Base-by-base conservation (phyloP, 2,888 invertebrate genomes). In the Aphidius colemani region DNA sequence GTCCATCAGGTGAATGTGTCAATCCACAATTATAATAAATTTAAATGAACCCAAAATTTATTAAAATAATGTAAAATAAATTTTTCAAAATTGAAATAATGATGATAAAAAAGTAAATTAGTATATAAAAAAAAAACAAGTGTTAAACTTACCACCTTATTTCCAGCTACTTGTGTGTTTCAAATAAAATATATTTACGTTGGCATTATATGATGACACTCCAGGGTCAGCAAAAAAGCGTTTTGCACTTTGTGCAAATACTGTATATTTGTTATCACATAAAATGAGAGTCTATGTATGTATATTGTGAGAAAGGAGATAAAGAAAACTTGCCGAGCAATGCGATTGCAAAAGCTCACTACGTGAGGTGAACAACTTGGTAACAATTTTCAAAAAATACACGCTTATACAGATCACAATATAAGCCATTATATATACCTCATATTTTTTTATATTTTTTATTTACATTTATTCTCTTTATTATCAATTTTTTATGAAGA, bases 341-440 rank as follows among this genome's bases (percentile, higher is more conserved):
- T 11, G 51, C 18, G 59, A 59, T 57, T 53, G 59, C 63, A 56
- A 66, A 30, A 59, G 63, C 59, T 61, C 50, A 30, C 30, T 53
- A 61, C 60, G 57, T 60, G 63, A 58, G 63, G 46, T 50, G 62
- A 43, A 57, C 53, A 53, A 59, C 63, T 59, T 56, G 50, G 66
- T 59, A 61, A 68, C 69, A 68, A 68, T 70, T 70, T 68, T 58
- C 53, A 59, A 45, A 55, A 62, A 48, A 55, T 48, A 59, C 62
- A 57, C 58, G 48, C 61, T 59, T 30, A 30, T 30, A 30, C 30
- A 30, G 30, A 30, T 30, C 55, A 55, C 46, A 46, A 41, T 13
- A 18, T 40, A 10, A 13, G 7, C 7, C 48, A 30, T 45, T 30
- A 44, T n/a, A 45, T 45, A 7, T 30, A 11, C 53, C 59, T 40